Conservation (phyloP, 2,888 invertebrate species). For the Muschampia plurimacula region DNA sequence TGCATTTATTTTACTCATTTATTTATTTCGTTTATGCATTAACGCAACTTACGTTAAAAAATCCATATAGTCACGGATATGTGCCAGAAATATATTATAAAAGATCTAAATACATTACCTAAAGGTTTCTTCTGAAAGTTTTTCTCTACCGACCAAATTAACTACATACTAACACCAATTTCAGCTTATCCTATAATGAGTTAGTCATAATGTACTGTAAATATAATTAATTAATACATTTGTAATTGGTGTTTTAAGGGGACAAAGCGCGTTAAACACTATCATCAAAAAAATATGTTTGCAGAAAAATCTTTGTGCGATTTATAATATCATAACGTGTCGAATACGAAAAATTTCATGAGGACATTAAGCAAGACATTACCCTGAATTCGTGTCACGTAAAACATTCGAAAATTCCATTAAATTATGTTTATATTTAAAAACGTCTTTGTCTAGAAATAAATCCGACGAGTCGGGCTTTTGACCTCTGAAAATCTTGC, state of each 20-base stretch:
- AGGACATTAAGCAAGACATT: conserved; percentile 54
- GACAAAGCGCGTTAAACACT: conserved; percentile 60
- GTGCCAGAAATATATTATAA: conserved; percentile 23
- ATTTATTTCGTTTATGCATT: too few relatives aligned
- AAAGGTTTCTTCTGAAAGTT: conserved; percentile 46
- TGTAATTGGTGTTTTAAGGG: conserved; percentile 71
- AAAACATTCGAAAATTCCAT: conserved; percentile 69
- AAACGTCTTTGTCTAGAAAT: conserved; percentile 28
- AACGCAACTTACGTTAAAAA: too few relatives aligned
- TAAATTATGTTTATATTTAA: conserved; percentile 31
- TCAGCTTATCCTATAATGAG: conserved; percentile 56
- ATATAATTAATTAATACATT: conserved; percentile 52
- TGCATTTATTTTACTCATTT: too few relatives aligned
- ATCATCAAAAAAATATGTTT: conserved; percentile 44
- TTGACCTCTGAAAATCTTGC: conserved; percentile 27
- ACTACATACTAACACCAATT: conserved; percentile 79
- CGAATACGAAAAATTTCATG: conserved; percentile 47
- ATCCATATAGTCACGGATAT: too few relatives aligned
- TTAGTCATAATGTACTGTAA: conserved; percentile 56
- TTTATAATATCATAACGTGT: conserved; percentile 42
- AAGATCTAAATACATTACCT: conserved; percentile 21
- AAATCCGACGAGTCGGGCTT: conserved; percentile 25
- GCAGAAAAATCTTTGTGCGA: conserved; percentile 52
- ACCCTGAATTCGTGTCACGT: conserved; percentile 71
- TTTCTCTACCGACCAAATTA: conserved; percentile 76